These are phyloP conservation scores for Keiferia lycopersicella DNA, from an alignment of 2,888 invertebrate species.

Conservation along the genomic window DNA sequence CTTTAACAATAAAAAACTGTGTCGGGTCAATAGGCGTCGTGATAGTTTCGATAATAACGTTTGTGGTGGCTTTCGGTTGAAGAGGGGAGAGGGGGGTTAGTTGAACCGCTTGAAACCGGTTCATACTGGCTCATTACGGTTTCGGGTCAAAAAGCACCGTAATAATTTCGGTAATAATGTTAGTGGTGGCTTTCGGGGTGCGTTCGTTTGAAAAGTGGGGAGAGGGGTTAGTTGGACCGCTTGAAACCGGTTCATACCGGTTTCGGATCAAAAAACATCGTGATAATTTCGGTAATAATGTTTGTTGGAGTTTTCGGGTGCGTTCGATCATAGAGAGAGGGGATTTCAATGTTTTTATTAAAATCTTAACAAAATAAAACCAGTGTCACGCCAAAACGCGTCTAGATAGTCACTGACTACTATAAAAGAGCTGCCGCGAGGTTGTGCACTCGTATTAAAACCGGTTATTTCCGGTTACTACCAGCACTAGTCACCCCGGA, in stretches of 20 bases:
- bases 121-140: no score
- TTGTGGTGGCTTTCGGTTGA: conserved; percentile 53
- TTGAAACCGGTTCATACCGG: no score
- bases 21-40: conserved; percentile 58
- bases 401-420: no score
- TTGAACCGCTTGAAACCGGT: neutral
- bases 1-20: conserved; percentile 16
- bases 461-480: neutral
- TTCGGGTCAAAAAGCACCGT: conserved; percentile 61
- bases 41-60: conserved; percentile 72
- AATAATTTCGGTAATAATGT: conserved; percentile 71
- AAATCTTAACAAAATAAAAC: no score
- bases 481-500: conserved; percentile 41
- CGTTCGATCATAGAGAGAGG: no score
- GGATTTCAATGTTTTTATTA: no score
- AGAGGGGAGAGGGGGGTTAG: conserved; percentile 33
- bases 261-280: no score
- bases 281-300: no score
- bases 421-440: no score
- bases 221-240: conserved; percentile 28
- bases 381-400: no score
- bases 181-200: conserved; percentile 52
- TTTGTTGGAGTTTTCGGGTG: no score
- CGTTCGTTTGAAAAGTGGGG: conserved; percentile 28
- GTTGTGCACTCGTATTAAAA: conserved; percentile 30